phyloP scores from a whole-genome alignment of 2,113 vertebrate genomes.

The Eolophus roseicapilla region DNA sequence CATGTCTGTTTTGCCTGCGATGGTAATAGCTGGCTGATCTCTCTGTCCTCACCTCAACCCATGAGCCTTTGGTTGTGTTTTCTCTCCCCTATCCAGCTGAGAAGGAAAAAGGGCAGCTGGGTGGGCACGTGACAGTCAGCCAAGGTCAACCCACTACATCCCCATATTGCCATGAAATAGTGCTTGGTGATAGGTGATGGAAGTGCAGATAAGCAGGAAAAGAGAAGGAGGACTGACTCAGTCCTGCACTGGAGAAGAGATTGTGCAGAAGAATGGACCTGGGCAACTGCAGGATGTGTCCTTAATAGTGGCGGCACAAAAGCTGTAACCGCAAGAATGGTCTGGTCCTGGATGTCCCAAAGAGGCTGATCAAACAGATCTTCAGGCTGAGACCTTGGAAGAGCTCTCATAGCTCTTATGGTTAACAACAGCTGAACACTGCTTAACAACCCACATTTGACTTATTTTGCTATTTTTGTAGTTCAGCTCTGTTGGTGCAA shows the following conservation, averaged over 20 bases:
- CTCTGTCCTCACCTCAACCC: not conserved
- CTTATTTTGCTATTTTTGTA: not conserved
- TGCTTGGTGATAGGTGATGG: not conserved
- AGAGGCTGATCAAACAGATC: not conserved
- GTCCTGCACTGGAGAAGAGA: not conserved
- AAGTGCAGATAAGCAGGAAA: not conserved
- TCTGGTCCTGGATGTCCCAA: not conserved
- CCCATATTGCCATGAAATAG: not conserved
- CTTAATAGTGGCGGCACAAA: not conserved
- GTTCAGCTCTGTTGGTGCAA: not conserved
- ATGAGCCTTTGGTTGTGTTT: accelerated
- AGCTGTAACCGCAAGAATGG: not conserved
- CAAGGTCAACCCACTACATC: not conserved
- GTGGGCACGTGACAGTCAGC: not conserved
- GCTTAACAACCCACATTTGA: not conserved
- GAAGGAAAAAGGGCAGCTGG: accelerated
- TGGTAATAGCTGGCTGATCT: not conserved
- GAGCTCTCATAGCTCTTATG: not conserved
- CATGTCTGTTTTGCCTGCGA: not conserved
- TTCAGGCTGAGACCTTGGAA: not conserved
- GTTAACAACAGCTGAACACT: not conserved
- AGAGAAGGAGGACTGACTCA: not conserved
- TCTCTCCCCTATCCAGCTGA: not conserved
- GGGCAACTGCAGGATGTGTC: not conserved
- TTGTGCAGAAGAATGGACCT: not conserved